Conservation (phyloP, 2,113 vertebrate species). For the cat (Felis catus) region F.catus_Fca126_mat1.0 CM031417.1:47185501-47186000, state of each 20-base stretch:
- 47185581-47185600: not conserved
- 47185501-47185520: accelerated
- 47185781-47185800: not conserved
- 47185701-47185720: not conserved
- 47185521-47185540: not conserved
- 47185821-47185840: not conserved
- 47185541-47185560: not conserved
- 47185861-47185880: not conserved
- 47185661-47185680: not conserved
- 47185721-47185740: not conserved
- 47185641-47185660: not conserved
- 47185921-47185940: not conserved
- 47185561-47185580: not conserved
- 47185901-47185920: not conserved
- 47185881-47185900: not conserved
- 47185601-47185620: not conserved
- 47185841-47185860: not conserved
- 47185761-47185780: not conserved
- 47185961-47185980: not conserved
- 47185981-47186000: not conserved
- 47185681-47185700: not conserved
- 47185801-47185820: not conserved
- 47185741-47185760: not conserved
- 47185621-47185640: not conserved
- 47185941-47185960: not conserved